Conservation (phyloP, 2,888 invertebrate species). For the Ochropleura plecta region DNA sequence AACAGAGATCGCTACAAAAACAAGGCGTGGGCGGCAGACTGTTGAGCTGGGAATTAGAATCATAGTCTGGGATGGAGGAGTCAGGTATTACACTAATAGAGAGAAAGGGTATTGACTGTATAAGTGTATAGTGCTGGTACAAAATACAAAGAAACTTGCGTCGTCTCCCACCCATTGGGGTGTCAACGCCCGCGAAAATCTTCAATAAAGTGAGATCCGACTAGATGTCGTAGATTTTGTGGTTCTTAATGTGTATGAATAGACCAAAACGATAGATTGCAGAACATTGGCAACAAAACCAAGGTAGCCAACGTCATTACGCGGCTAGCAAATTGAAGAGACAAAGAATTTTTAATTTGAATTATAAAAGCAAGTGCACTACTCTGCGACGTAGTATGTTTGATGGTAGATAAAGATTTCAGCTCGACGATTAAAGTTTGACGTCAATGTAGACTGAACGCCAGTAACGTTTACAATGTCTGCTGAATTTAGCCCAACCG, state of each 20-base stretch:
- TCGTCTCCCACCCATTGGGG: constrained; percentile 29
- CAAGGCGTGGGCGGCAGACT: constrained; percentile 47
- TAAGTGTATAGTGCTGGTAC: constrained; percentile 29
- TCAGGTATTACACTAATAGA: constrained; percentile 35
- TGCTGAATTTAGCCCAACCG: constrained; percentile 15
- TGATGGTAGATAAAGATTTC: constrained; percentile 24
- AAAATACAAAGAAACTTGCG: constrained; percentile 28
- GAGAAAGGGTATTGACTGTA: constrained; percentile 49
- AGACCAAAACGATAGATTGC: constrained; percentile 37
- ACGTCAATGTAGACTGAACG: constrained; percentile 29
- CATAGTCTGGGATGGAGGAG: constrained; percentile 30
- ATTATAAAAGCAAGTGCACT: constrained; percentile 43
- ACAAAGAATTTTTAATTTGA: constrained; percentile 35
- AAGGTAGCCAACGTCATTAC: constrained; percentile 40
- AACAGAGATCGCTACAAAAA: constrained; percentile 32
- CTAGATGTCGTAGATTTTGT: constrained; percentile 29
- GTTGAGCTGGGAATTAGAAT: constrained; percentile 28
- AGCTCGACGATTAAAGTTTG: constrained; percentile 22
- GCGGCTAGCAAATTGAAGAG: constrained; percentile 14
- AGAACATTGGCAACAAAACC: constrained; percentile 44
- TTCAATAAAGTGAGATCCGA: constrained; percentile 28
- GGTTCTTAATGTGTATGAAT: constrained; percentile 19
- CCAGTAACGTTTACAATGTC: constrained; percentile 24
- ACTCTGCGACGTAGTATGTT: constrained; percentile 9
- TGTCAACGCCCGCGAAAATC: constrained; percentile 53